These are phyloP conservation scores for Sphenodon punctatus DNA, from an alignment of 2,797 vertebrate species.

Conservation along the genomic window DNA sequence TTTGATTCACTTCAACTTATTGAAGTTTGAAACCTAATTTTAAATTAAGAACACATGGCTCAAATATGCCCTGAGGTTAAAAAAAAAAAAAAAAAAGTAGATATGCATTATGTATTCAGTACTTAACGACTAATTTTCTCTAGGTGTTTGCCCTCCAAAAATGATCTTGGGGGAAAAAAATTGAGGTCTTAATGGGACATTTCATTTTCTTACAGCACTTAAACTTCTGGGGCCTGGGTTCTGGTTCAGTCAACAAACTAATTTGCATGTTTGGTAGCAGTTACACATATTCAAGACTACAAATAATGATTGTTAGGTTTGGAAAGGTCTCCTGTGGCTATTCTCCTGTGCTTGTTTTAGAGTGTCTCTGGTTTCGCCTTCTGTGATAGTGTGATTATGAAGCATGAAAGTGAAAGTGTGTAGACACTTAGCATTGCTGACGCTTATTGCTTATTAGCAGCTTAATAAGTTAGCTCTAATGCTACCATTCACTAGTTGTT, in stretches of 20 bases:
- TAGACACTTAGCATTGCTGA: background rate
- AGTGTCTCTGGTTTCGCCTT: background rate
- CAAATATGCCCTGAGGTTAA: background rate
- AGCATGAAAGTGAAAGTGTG: background rate
- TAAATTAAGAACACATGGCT: background rate
- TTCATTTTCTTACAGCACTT: background rate
- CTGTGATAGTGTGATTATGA: background rate
- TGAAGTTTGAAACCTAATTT: background rate
- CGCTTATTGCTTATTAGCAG: background rate
- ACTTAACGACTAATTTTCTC: constrained; percentile 1
- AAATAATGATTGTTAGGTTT: background rate
- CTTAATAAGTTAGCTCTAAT: background rate
- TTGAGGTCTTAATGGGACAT: background rate
- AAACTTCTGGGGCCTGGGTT: background rate
- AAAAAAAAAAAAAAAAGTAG: background rate
- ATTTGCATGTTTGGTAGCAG: background rate
- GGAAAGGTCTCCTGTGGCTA: fast-evolving
- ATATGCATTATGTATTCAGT: background rate
- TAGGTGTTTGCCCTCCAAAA: background rate
- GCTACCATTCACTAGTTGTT: background rate
- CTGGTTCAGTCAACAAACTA: constrained; percentile 18
- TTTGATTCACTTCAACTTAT: background rate
- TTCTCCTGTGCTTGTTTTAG: background rate
- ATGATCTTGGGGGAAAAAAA: background rate
- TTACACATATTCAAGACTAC: background rate